Percentiles rank a stretch among this genome's conserved stretches.
These are phyloP conservation scores for Drosophila azteca DNA, from an alignment of 1,140 invertebrate species.

Conservation along the genomic window DNA sequence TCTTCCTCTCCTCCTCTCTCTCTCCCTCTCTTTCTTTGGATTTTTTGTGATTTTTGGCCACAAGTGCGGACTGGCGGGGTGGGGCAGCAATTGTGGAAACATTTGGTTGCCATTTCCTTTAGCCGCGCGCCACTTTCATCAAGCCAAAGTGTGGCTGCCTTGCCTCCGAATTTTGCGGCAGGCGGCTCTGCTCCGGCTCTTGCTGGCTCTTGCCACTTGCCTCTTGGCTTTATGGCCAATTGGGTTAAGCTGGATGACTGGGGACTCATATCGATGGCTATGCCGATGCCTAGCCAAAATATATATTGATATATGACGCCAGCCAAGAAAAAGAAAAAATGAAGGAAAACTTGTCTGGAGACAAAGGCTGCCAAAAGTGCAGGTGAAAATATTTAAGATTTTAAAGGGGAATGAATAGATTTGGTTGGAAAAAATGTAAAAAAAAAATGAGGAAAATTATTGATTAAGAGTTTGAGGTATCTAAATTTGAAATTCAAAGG, in stretches of 20 bases:
- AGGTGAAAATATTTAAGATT: neutral
- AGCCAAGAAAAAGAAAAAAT: constrained; percentile 19
- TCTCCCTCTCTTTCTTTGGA: neutral
- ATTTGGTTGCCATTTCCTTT: constrained; percentile 51
- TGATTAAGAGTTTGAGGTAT: too few relatives aligned
- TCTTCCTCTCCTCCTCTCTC: neutral
- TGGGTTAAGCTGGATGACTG: constrained; percentile 35
- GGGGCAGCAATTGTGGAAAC: constrained; percentile 41
- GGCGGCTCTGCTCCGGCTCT: constrained; percentile 7
- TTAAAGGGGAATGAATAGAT: neutral
- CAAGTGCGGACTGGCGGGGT: constrained; percentile 34
- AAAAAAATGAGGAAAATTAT: too few relatives aligned
- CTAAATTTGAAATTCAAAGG: too few relatives aligned
- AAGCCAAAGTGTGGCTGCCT: constrained; percentile 41
- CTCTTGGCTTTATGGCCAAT: constrained; percentile 59
- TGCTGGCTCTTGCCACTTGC: constrained; percentile 13
- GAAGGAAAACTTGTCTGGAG: neutral
- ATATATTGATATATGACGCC: constrained; percentile 36
- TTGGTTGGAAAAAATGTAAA: too few relatives aligned
- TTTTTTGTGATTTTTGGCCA: constrained; percentile 51
- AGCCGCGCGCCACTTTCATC: constrained; percentile 44
- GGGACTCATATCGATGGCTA: constrained; percentile 28
- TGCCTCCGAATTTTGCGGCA: constrained; percentile 8
- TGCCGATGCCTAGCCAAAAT: constrained; percentile 20
- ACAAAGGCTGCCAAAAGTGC: constrained; percentile 20